phyloP scores from a whole-genome alignment of 2,888 invertebrate species.

The Drosophila merina region DNA sequence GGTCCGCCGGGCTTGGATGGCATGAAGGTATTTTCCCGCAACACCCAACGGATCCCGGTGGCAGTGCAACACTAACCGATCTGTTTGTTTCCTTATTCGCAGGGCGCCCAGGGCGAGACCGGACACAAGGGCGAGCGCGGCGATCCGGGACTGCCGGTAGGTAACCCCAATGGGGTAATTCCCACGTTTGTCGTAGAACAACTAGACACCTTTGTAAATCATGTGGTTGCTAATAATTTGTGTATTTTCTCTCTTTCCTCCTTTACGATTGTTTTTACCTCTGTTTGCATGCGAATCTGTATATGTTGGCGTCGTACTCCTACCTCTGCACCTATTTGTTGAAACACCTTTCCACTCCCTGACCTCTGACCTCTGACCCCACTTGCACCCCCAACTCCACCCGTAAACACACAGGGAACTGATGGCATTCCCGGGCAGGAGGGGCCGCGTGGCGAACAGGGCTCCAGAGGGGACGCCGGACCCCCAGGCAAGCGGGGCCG shows the following conservation, averaged over 20 bases:
- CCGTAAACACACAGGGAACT: slow-evolving; percentile 88
- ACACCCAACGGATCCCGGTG: slow-evolving; percentile 6
- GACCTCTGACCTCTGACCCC: slow-evolving; percentile 19
- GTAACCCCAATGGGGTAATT: slow-evolving; percentile 68
- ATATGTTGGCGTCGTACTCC: slow-evolving; percentile 55
- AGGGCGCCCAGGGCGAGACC: slow-evolving; percentile 97
- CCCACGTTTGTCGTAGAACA: slow-evolving; percentile 14
- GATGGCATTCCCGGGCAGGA: slow-evolving; percentile 97
- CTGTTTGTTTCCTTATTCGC: slow-evolving; percentile 44
- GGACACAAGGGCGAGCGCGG: slow-evolving; percentile 96
- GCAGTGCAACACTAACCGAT: slow-evolving; percentile 21
- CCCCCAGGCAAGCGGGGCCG: slow-evolving; percentile 94
- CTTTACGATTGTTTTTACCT: slow-evolving; percentile 37
- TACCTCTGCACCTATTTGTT: slow-evolving; percentile 27
- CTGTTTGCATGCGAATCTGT: slow-evolving; percentile 63
- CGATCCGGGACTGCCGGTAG: slow-evolving; percentile 96
- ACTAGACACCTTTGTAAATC: slow-evolving; percentile 23
- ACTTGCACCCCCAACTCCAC: slow-evolving; percentile 6
- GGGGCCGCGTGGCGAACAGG: slow-evolving; percentile 96
- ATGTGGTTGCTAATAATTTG: slow-evolving; percentile 71
- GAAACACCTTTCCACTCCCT: slow-evolving; percentile 16
- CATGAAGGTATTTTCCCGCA: slow-evolving; percentile 91
- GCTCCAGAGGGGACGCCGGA: slow-evolving; percentile 91
- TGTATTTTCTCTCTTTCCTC: slow-evolving; percentile 56
- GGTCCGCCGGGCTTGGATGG: slow-evolving; percentile 97